Evolutionary conservation across 2,797 vertebrate genomes (phyloP), one percentile per base, ranked within the genome.

Genomic region (Coilia nasus): DNA sequence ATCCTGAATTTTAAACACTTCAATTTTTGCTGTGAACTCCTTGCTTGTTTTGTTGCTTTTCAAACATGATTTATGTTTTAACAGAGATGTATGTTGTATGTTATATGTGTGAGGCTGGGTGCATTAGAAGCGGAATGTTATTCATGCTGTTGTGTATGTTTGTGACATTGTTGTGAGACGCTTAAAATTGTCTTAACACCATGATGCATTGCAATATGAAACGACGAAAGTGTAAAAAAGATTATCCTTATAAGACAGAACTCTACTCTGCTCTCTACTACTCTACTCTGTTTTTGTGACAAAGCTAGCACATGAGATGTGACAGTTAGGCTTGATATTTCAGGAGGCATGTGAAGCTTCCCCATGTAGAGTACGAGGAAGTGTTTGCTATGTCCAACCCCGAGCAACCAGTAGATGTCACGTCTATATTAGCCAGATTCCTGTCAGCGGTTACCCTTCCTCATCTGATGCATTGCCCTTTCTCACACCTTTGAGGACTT

Each of bases 311-410:
- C 23, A 11, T 12, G 23, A 67, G 64, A 25, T 67, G 67, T 71
- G 28, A 71, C 67, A 71, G 15, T 35, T 12, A 19, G 0, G 67
- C 67, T 71, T 71, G 67, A 44, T 15, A 44, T 44, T 78, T 9
- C 19, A 35, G 35, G 31, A 19, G 71, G 71, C 71, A 78, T 78
- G 71, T 9, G 35, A 41, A n/a, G 31, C 31, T 21, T 78, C 71
- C 7, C 35, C 31, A 6, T 44, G 31, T 21, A 21, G 17, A 78
- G 71, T 21, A 21, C 9, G 71, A 78, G 31, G 71, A 78, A 17
- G 31, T 41, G 71, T 78, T 78, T 19, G 44, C 71, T 78, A 78
- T 78, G 41, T 78, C 31, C 17, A 78, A 78, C 71, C 35, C 35
- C 35, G 35, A 14, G 23, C 19, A n/a, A 19, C 12, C 31, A 17